phyloP scores from a whole-genome alignment of 23 tunicate genomes.

The Halocynthia roretzi region DNA sequence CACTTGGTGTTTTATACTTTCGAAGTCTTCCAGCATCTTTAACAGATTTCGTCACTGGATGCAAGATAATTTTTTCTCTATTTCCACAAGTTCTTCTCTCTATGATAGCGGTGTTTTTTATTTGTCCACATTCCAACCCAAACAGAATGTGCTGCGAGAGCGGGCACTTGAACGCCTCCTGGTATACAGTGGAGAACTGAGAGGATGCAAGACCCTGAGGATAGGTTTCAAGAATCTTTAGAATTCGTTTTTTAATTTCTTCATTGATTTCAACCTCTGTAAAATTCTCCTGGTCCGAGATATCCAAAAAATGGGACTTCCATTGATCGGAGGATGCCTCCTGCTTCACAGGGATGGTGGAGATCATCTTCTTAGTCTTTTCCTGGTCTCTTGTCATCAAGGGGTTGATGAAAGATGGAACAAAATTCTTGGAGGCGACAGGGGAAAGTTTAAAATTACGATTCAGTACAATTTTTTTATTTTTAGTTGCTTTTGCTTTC shows the following conservation, averaged over 20 bases:
- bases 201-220: neutral
- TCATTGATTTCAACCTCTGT: neutral
- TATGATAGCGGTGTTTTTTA: neutral
- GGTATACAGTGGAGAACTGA: neutral
- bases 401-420: too few relatives aligned
- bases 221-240: neutral
- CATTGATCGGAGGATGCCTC: too few relatives aligned
- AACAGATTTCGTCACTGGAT: neutral
- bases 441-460: too few relatives aligned
- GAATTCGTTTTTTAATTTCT: neutral
- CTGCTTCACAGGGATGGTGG: too few relatives aligned
- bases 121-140: neutral
- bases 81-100: neutral
- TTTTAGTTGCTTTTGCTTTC: too few relatives aligned
- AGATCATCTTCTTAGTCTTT: too few relatives aligned
- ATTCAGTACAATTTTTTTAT: too few relatives aligned
- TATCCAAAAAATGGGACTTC: too few relatives aligned
- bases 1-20: neutral
- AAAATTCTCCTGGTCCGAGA: neutral
- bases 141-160: neutral
- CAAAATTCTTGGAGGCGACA: too few relatives aligned
- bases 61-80: slow-evolving; percentile 2
- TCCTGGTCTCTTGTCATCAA: too few relatives aligned
- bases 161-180: neutral
- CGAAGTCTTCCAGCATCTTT: neutral